Evolutionary conservation across 2,888 invertebrate genomes (phyloP), one percentile per base, ranked within the genome.

Genomic region (Dicyrtomina minuta): DNA sequence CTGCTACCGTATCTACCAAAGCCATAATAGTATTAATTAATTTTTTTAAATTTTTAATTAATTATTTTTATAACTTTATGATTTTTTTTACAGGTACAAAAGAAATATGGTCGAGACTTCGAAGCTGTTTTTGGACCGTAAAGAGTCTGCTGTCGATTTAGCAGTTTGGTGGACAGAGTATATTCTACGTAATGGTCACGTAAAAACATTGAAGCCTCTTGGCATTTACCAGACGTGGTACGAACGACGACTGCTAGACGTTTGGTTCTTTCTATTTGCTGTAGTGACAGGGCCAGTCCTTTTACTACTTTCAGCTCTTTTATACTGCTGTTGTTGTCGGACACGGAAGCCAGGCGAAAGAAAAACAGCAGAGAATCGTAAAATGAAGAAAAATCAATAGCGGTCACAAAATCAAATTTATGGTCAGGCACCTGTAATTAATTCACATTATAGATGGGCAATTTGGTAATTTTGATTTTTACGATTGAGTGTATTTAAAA

Each of bases 151-250:
- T 2, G 15, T 68, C 10, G 61, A 68, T 12, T 2, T 33, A 3
- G 67, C 67, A 4, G 46, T 67, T n/a, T 67, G 67, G 67, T 67
- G 67, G 67, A 67, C 59, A 2, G 46, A 67, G 20, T 67, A 33
- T 20, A 33, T 58, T 20, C 27, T 67, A 3, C 43, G 58, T 13
- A 26, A 67, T 49, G 67, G 33, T 12, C n/a, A 49, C n/a, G 49
- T 46, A 2, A 5, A 43, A n/a, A 17, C 8, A 5, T 39, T 67
- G 26, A 59, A 67, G 24, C 39, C 67, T 15, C 39, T 49, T 1
- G 59, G 67, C 17, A 46, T 67, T 22, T 13, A 49, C 33, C 67
- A 67, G 20, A 44, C 27, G 10, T 67, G 67, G 59, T 46, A 33
- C 22, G n/a, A 44, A 44, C n/a, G 60, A 33, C 24, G 67, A 8